Evolutionary conservation across 2,797 vertebrate genomes (phyloP), one percentile per base, ranked within the genome.

Genomic region (Sitta carolinensis): DNA sequence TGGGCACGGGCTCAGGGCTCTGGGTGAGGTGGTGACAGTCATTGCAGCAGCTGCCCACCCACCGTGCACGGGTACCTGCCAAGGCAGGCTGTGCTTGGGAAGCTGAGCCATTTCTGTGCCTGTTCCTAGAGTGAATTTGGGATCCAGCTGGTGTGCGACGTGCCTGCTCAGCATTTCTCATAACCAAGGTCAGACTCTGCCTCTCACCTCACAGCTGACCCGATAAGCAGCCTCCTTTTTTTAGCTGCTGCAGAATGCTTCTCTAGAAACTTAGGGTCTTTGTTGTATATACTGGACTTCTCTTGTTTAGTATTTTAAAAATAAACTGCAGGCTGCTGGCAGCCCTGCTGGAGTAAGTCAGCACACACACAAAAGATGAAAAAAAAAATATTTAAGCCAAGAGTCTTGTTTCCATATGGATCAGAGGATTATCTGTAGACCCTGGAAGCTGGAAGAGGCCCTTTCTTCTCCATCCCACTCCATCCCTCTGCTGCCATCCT

Each of bases 281-380:
- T 87, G 73, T 89, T 95, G 54, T 82, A 58, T 82, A 61, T 85
- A 61, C 64, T 85, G 73, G 73, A 85, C 87, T 90, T 91, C 47
- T 87, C 76, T 75, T 92, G 64, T 80, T 91, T 95, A 74, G 74
- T 64, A 74, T 77, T 96, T 94, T 87, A 87, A 94, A 96, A 96
- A 95, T 95, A 96, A 95, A 74, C 89, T 34, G 23, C 1, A 3
- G 80, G 61, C 84, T 86, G 86, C 92, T 93, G 92, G 90, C 90
- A 93, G 81, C 84, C 34, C 64, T 57, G 48, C 88, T 95, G 88
- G 74, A 84, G 22, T 84, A 94, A 92, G 38, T 92, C 74, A 77
- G 81, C 78, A 47, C 57, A 36, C 2, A 6, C 67, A 90, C 67
- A 77, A 77, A 82, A 91, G 77, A 73, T 73, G 69, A 78, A 75